These are phyloP conservation scores for Epizoanthus stellaris DNA, from an alignment of 92 coral and sea anemone genomes.

Conservation along the genomic window DNA sequence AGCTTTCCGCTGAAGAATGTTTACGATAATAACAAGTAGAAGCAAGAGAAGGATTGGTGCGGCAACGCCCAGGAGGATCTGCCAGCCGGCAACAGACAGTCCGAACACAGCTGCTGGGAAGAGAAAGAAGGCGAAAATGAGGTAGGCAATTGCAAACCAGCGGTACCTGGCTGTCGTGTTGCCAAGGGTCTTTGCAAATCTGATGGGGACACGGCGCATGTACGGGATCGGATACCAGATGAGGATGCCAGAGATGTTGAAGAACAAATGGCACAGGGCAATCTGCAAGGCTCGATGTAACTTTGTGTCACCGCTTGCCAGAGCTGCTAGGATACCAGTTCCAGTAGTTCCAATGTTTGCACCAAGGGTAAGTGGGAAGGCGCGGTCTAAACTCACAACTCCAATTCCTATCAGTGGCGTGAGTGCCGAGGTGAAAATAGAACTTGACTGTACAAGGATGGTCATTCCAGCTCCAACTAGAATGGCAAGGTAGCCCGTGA, in stretches of 20 bases:
- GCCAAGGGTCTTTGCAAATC: conserved; percentile 28
- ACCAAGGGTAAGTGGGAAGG: conserved; percentile 34
- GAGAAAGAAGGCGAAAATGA: not conserved
- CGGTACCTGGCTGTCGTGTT: conserved; percentile 43
- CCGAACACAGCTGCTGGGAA: conserved; percentile 31
- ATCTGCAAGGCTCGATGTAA: conserved; percentile 10
- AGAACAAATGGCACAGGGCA: conserved; percentile 36
- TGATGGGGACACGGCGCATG: conserved; percentile 37
- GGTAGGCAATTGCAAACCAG: conserved; percentile 45
- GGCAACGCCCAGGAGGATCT: conserved; percentile 23
- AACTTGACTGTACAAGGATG: conserved; percentile 94
- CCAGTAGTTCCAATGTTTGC: conserved; percentile 47
- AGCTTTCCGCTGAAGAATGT: conserved; percentile 6
- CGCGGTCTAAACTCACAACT: conserved; percentile 27
- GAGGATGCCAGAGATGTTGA: conserved; percentile 34
- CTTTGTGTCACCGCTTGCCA: conserved; percentile 65
- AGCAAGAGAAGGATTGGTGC: not conserved
- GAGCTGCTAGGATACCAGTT: conserved; percentile 48
- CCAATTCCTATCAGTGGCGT: conserved; percentile 42
- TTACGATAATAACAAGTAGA: conserved; percentile 2
- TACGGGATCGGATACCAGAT: conserved; percentile 35
- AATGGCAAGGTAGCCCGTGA: conserved; percentile 36
- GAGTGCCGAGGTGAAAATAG: conserved; percentile 95
- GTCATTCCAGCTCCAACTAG: conserved; percentile 71
- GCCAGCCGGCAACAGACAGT: conserved; percentile 37